phyloP scores from a whole-genome alignment of 2,888 invertebrate genomes.

The Byasa hedistus region DNA sequence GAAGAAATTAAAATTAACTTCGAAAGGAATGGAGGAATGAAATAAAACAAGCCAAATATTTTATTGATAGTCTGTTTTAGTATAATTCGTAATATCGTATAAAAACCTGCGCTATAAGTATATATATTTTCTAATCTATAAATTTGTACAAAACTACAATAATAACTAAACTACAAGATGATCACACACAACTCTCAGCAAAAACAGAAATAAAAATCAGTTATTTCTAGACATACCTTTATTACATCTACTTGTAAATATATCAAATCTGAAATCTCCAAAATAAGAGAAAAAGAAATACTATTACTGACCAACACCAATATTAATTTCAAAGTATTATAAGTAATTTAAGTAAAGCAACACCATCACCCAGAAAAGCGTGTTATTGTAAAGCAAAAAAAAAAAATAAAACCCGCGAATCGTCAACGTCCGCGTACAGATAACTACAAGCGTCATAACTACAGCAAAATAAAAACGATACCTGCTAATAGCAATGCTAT shows the following conservation, averaged over 20 bases:
- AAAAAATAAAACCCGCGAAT: not conserved
- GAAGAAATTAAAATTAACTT: not conserved
- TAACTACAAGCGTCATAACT: conserved; percentile 9
- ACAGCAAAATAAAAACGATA: conserved; percentile 7
- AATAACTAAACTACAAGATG: no score
- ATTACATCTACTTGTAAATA: no score
- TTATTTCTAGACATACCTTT: no score
- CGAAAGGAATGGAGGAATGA: conserved; percentile 4
- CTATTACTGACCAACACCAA: no score
- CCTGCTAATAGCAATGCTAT: conserved; percentile 14
- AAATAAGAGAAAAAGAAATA: no score
- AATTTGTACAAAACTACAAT: no score
- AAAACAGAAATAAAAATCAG: no score
- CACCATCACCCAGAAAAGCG: conserved; percentile 24
- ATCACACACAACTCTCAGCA: no score
- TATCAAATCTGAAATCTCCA: no score
- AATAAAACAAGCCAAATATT: conserved; percentile 25
- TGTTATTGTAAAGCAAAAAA: conserved; percentile 6
- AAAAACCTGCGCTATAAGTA: no score
- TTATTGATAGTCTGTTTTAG: conserved; percentile 10
- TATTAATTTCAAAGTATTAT: no score
- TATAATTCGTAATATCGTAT: not conserved
- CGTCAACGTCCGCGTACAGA: not conserved
- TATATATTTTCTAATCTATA: no score
- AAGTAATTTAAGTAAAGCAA: conserved; percentile 14